A percentile compares a stretch with the other conserved stretches of the same genome.
These are phyloP conservation scores for Arenaria interpres DNA, from an alignment of 2,113 vertebrate species.

Conservation along the genomic window DNA sequence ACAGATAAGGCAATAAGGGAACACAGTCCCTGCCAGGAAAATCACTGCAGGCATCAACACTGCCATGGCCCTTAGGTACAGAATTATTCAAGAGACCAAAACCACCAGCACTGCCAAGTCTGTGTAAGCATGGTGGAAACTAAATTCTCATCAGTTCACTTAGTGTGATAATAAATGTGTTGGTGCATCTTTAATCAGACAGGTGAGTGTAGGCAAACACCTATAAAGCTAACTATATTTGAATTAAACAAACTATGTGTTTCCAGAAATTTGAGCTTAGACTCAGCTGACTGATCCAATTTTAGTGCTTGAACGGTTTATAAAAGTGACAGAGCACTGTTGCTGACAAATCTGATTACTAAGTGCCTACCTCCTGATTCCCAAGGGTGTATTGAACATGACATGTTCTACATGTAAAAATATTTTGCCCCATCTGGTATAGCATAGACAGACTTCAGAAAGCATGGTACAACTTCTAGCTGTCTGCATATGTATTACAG, in stretches of 20 bases:
- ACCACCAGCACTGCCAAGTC: background rate
- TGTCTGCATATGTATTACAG: background rate
- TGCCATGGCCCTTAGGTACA: background rate
- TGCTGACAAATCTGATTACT: background rate
- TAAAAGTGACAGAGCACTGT: background rate
- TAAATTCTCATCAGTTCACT: background rate
- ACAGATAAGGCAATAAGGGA: constrained; percentile 8
- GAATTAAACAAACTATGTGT: background rate
- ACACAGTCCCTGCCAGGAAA: background rate
- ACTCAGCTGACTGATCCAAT: background rate
- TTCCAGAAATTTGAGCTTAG: background rate
- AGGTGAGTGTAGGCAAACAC: background rate
- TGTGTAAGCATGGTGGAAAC: background rate
- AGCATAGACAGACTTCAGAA: background rate
- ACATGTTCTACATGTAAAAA: background rate
- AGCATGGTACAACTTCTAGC: background rate
- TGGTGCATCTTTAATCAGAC: background rate
- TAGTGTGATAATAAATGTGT: background rate
- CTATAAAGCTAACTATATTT: background rate
- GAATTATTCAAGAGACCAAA: background rate
- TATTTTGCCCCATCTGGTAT: background rate
- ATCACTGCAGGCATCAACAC: background rate
- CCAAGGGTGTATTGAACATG: background rate
- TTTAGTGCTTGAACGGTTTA: background rate
- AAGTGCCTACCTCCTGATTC: background rate